phyloP scores from a whole-genome alignment of 2,888 invertebrate genomes.

The Parascotia fuliginaria region DNA sequence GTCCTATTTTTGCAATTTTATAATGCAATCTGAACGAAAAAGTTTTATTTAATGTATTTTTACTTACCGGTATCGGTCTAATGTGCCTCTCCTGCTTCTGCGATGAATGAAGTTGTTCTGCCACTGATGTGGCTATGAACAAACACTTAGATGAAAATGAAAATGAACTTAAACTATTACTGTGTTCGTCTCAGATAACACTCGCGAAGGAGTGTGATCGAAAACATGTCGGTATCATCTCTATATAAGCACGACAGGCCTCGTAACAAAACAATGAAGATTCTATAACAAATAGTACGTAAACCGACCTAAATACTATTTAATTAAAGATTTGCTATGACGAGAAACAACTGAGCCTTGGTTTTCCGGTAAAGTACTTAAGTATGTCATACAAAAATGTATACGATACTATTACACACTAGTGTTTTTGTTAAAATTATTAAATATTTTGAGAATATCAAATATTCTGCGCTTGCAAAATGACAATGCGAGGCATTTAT shows the following conservation, averaged over 20 bases:
- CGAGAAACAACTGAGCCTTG: constrained; percentile 33
- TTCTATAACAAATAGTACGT: constrained; percentile 76
- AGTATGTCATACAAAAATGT: background rate
- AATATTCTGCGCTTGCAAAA: no score
- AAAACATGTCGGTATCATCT: constrained; percentile 40
- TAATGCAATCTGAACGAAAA: no score
- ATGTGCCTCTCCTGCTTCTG: constrained; percentile 59
- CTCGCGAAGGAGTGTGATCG: constrained; percentile 75
- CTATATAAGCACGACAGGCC: constrained; percentile 68
- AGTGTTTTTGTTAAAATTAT: no score
- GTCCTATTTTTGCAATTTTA: no score
- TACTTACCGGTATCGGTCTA: constrained; percentile 69
- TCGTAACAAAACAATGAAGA: constrained; percentile 62
- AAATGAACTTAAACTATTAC: constrained; percentile 70
- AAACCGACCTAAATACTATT: constrained; percentile 75
- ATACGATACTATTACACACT: background rate
- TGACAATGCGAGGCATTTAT: no score
- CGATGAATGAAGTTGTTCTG: constrained; percentile 64
- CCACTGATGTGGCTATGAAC: constrained; percentile 83
- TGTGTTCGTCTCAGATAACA: constrained; percentile 63
- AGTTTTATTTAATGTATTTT: no score
- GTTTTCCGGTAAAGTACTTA: constrained; percentile 28
- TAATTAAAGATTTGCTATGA: constrained; percentile 67
- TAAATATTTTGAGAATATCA: no score
- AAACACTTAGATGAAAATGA: constrained; percentile 53